Percentiles rank a stretch among this genome's conserved stretches.
Evolutionary conservation across 2,888 invertebrate species (phyloP).

Genomic region (Resseliella maxima): DNA sequence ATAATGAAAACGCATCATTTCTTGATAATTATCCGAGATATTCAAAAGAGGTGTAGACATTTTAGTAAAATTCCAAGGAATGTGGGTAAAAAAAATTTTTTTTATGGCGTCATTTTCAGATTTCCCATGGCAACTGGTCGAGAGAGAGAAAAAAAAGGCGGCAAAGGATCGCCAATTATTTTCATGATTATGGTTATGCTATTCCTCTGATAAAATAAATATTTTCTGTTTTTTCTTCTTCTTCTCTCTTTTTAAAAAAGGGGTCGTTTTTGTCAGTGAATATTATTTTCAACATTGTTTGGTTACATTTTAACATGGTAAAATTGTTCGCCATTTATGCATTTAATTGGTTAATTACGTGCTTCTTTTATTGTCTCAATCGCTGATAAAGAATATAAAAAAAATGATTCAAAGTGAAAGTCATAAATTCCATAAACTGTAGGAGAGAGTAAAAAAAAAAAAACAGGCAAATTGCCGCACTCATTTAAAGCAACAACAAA

Average conservation of each 20-base stretch:
- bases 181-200: slow-evolving; percentile 29
- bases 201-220: slow-evolving; percentile 7
- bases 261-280: not conserved
- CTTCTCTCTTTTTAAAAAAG: not conserved
- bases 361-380: slow-evolving; percentile 49
- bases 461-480: slow-evolving; percentile 25
- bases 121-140: not conserved
- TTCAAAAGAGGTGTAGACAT: slow-evolving; percentile 18
- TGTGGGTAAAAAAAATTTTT: not conserved
- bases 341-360: slow-evolving; percentile 44
- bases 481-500: slow-evolving; percentile 9
- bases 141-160: not conserved
- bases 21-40: slow-evolving; percentile 1
- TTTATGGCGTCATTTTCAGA: not conserved
- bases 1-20: slow-evolving; percentile 10
- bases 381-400: slow-evolving; percentile 44
- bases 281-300: not conserved
- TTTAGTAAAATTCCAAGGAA: not conserved
- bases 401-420: not conserved
- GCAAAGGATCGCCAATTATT: slow-evolving; percentile 30
- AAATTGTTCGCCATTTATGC: not conserved
- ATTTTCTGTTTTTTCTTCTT: not conserved
- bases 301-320: not conserved
- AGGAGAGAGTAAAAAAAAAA: not conserved
- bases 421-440: slow-evolving; percentile 27